Evolutionary conservation across 2,888 invertebrate species (phyloP).

Genomic region (Papilio protenor): DNA sequence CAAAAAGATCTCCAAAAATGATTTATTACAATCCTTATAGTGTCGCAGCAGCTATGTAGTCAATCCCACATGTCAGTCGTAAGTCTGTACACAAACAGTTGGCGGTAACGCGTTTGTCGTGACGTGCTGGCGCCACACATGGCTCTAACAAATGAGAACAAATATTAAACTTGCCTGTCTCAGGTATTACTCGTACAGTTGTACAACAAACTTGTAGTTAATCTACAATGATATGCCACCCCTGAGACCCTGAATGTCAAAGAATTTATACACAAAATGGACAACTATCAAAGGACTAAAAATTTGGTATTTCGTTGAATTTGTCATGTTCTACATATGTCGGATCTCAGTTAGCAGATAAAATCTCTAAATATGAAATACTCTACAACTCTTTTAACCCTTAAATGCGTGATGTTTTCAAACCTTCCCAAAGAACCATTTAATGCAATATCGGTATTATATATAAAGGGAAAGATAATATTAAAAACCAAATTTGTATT

Average conservation of each 20-base stretch:
- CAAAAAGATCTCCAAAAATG: no score
- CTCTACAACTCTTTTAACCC: no score
- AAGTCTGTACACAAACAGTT: background rate
- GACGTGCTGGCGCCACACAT: background rate
- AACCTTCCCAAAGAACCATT: no score
- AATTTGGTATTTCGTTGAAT: background rate
- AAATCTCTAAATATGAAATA: no score
- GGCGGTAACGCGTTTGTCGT: constrained; percentile 6
- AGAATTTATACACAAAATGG: background rate
- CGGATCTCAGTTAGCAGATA: background rate
- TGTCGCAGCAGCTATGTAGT: background rate
- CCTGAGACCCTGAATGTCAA: background rate
- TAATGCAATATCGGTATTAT: no score
- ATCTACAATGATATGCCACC: background rate
- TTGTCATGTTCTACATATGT: background rate
- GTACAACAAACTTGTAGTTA: constrained; percentile 1
- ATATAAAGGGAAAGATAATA: no score
- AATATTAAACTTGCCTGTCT: constrained; percentile 17
- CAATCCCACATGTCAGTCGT: background rate
- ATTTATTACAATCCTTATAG: no score
- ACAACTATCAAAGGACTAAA: background rate
- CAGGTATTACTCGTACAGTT: constrained; percentile 4
- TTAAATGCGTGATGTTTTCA: no score
- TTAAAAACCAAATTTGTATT: no score
- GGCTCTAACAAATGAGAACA: background rate